Conservation (phyloP, 2,888 invertebrate species). For the Agrypnus murinus region DNA sequence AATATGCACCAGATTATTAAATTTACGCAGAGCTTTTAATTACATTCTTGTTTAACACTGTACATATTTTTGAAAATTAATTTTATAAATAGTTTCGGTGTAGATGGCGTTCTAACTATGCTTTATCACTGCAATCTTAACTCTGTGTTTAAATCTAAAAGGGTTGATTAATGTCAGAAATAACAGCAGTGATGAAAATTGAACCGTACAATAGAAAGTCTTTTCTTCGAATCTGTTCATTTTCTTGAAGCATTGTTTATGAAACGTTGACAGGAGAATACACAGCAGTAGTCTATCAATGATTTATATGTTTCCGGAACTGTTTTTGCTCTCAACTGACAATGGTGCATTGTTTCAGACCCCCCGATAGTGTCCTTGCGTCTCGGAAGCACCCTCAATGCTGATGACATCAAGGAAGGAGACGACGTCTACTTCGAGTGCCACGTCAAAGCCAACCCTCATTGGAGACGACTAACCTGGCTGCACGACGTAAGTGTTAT, state of each 20-base stretch:
- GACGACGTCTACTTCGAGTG: constrained; percentile 96
- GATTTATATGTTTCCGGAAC: constrained; percentile 64
- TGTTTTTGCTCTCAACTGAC: constrained; percentile 60
- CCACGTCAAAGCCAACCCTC: constrained; percentile 91
- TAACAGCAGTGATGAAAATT: constrained; percentile 33
- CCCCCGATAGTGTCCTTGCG: constrained; percentile 88
- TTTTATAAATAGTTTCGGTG: constrained; percentile 33
- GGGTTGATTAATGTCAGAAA: constrained; percentile 47
- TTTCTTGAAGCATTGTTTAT: constrained; percentile 50
- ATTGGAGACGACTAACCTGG: constrained; percentile 89
- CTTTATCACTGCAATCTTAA: not conserved
- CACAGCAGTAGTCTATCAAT: constrained; percentile 62
- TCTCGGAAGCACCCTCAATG: constrained; percentile 88
- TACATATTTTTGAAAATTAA: too few species aligned
- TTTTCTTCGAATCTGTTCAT: constrained; percentile 55
- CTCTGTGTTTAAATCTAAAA: constrained; percentile 30
- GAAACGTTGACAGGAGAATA: constrained; percentile 50
- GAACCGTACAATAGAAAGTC: constrained; percentile 36
- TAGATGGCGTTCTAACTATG: not conserved
- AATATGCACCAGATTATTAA: too few species aligned
- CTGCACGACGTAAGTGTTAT: constrained; percentile 86
- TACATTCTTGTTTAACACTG: constrained; percentile 8
- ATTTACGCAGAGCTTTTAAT: too few species aligned
- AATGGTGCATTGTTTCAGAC: constrained; percentile 76
- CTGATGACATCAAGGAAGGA: constrained; percentile 93